Evolutionary conservation across 1,140 invertebrate genomes (phyloP).

Genomic region (Drosophila bocqueti): DNA sequence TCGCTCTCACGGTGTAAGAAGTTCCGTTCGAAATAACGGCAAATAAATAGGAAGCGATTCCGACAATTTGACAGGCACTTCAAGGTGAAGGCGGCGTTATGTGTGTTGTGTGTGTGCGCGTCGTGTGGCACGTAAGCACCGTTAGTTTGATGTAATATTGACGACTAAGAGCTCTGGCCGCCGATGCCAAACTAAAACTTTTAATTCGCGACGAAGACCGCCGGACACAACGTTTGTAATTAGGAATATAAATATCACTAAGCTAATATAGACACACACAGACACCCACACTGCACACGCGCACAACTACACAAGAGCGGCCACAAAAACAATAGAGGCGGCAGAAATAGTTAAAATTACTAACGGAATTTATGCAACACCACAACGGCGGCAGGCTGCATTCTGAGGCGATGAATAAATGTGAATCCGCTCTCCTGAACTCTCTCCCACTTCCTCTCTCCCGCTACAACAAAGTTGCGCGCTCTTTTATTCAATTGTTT

Average conservation of each 20-base stretch:
- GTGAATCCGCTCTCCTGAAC: slow-evolving; percentile 11
- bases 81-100: slow-evolving; percentile 43
- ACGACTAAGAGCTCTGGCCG: slow-evolving; percentile 35
- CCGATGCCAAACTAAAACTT: slow-evolving; percentile 51
- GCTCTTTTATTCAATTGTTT: slow-evolving; percentile 38
- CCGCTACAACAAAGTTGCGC: slow-evolving; percentile 44
- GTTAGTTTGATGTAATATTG: slow-evolving; percentile 32
- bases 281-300: slow-evolving; percentile 39
- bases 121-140: slow-evolving; percentile 50
- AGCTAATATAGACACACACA: slow-evolving; percentile 56
- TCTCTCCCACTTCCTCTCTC: slow-evolving; percentile 4
- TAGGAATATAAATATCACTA: slow-evolving; percentile 65
- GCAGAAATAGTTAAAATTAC: slow-evolving; percentile 56
- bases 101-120: slow-evolving; percentile 13
- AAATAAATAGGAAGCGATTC: slow-evolving; percentile 49
- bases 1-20: slow-evolving; percentile 34
- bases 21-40: slow-evolving; percentile 41
- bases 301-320: slow-evolving; percentile 29
- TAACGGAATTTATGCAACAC: slow-evolving; percentile 57
- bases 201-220: slow-evolving; percentile 28
- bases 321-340: slow-evolving; percentile 27
- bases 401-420: slow-evolving; percentile 32
- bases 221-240: slow-evolving; percentile 48
- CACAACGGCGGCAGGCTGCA: slow-evolving; percentile 28
- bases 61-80: slow-evolving; percentile 37